A percentile compares a stretch with the other conserved stretches of the same genome.
These are phyloP conservation scores for Battus philenor DNA, from an alignment of 1,140 invertebrate species.

Conservation along the genomic window DNA sequence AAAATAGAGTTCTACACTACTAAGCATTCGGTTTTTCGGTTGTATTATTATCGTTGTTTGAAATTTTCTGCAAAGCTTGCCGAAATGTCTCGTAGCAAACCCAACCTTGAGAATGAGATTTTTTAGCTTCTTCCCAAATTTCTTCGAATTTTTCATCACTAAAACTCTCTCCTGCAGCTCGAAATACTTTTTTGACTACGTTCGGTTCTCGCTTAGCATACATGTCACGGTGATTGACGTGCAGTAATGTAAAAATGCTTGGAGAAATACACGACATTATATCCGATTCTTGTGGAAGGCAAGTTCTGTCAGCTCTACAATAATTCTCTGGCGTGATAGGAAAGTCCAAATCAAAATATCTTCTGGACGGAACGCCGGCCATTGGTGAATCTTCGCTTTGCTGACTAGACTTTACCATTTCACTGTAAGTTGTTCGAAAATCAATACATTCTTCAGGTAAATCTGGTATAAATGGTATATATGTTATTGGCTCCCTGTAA, in stretches of 20 bases:
- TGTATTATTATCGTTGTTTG: too few species aligned
- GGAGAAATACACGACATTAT: constrained; percentile 48
- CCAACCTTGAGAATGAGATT: constrained; percentile 55
- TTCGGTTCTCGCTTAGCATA: constrained; percentile 48
- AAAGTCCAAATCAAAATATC: constrained; percentile 59
- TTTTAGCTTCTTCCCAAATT: constrained; percentile 55
- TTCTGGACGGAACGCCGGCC: constrained; percentile 55
- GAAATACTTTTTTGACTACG: constrained; percentile 48
- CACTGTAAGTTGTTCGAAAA: constrained; percentile 58
- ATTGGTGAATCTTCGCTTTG: constrained; percentile 28
- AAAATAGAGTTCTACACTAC: too few species aligned
- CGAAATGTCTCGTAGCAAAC: constrained; percentile 63
- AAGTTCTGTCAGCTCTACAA: constrained; percentile 42
- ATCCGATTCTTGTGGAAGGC: constrained; percentile 56
- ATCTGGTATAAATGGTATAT: constrained; percentile 51
- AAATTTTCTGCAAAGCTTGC: constrained; percentile 26
- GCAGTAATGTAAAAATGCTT: constrained; percentile 48
- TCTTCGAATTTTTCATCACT: constrained; percentile 47
- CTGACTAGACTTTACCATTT: constrained; percentile 54
- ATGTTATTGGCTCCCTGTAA: constrained; percentile 48
- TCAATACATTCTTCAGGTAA: constrained; percentile 44
- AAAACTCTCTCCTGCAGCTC: constrained; percentile 45
- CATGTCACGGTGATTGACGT: constrained; percentile 62
- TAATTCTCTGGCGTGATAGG: constrained; percentile 48
- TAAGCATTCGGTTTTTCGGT: too few species aligned